Evolutionary conservation across 1,140 invertebrate genomes (phyloP), one percentile per base, ranked within the genome.

Genomic region (Drosophila willistoni): DNA sequence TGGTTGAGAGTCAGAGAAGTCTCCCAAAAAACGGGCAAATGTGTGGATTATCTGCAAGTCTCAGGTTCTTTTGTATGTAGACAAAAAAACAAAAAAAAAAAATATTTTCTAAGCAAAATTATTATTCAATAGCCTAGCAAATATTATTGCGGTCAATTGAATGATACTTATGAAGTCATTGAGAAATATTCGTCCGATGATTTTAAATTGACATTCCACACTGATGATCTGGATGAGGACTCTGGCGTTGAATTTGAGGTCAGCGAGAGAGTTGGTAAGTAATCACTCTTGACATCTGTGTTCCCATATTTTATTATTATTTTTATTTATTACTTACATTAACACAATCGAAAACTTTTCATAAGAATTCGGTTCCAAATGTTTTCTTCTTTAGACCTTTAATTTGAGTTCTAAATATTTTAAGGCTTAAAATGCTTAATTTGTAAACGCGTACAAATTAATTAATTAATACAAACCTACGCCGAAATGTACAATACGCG

Each of bases 121-220:
- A 7, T 7, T 29, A 29, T 29, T 41, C 33, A n/a, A 1, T 12
- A 71, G 41, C 10, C 19, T 1, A 2, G 33, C 2, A 68, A 64
- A 13, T 67, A 60, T 10, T 76, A 64, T 44, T 90, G 83, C 47
- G 73, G 81, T 4, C 54, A 79, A 4, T 73, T 70, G n/a, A 57
- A 64, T n/a, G 66, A 81, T 44, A 69, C 39, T 3, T 17, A 44
- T 39, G 19, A 64, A 36, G n/a, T 33, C 1, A 39, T 69, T 10
- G 7, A 12, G 6, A 36, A 5, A 2, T 10, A 17, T n/a, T 10
- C 12, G 0, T 1, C 9, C 0, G 7, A 13, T 3, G 19, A n/a
- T n/a, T 63, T 82, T 0, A 56, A 87, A 1, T 3, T 91, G 9
- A 77, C 70, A 25, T 90, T 91, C 54, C 90, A 85, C 55, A 89